Base-by-base conservation (phyloP, 2,113 vertebrate species). In the Zapornia atra region DNA sequence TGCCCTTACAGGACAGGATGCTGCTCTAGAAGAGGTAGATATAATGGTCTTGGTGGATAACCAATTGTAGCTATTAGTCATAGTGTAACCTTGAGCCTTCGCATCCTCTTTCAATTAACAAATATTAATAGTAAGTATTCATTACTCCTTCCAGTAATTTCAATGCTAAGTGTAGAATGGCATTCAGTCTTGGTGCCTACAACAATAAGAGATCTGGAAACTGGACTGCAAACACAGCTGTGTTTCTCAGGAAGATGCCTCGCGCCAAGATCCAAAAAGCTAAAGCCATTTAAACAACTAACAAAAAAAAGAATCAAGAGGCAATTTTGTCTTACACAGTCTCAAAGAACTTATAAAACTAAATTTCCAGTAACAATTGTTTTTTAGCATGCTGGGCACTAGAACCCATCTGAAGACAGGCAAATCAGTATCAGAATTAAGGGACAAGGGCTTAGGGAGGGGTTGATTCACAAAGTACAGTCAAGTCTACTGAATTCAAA, bases 161-260 rank as follows among this genome's bases (percentile, higher is more conserved):
- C 46, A 63, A 12, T 34, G 29, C 46, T 93, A 89, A 84, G 84
- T 51, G 75, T 6, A 71, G 73, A 89, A 82, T 1, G 7, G 25
- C 66, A 96, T 72, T 28, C 75, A 77, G n/a, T 65, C 75, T 69
- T 70, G 65, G 46, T n/a, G 73, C 12, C 53, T 59, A 81, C 33
- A 84, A 50, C 26, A 79, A 85, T 77, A 13, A 70, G 44, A 76
- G 10, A 86, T 61, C 36, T 85, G 71, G 50, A 88, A 95, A 66
- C 12, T 46, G 71, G 64, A 92, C n/a, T 76, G 61, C 65, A 89
- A 69, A 77, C 65, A 84, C 83, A 96, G 86, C 69, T 91, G 80
- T 87, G 78, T 75, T 38, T 64, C 83, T 86, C 5, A 2, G 34
- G 82, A 96, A 83, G 71, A 80, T 66, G 53, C 56, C 26, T 82